A percentile compares a stretch with the other conserved stretches of the same genome.
phyloP scores from a whole-genome alignment of 2,888 invertebrate species.

The Nezara viridula region DNA sequence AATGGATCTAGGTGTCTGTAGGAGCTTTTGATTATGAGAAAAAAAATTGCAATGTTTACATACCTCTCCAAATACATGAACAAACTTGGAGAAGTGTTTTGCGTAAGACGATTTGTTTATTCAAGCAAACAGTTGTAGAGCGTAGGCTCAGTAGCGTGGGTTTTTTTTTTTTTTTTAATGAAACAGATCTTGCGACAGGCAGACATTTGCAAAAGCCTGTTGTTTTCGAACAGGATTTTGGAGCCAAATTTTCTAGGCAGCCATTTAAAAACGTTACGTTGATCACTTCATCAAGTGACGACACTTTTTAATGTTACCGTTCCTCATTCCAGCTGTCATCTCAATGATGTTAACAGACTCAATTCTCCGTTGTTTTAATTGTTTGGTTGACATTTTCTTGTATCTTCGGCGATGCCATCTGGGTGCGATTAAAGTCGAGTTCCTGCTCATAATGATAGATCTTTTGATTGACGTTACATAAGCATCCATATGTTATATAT shows the following conservation, averaged over 20 bases:
- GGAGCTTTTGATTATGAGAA: background rate
- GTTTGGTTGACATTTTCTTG: background rate
- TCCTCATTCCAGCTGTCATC: background rate
- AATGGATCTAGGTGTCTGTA: background rate
- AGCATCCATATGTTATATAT: too few relatives aligned
- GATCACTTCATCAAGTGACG: background rate
- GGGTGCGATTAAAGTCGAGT: too few relatives aligned
- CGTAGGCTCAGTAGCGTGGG: background rate
- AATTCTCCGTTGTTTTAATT: background rate
- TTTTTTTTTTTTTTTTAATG: too few relatives aligned
- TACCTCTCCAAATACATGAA: background rate
- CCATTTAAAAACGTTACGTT: background rate
- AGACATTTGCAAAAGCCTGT: background rate
- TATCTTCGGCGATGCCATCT: too few relatives aligned
- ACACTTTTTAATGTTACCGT: background rate
- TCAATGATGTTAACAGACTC: too few relatives aligned
- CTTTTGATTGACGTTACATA: too few relatives aligned
- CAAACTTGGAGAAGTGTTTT: background rate
- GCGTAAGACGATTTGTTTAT: background rate
- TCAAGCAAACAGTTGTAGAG: background rate
- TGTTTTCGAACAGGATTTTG: background rate
- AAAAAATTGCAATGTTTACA: background rate
- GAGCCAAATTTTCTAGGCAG: background rate
- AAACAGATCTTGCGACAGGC: background rate
- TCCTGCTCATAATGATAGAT: too few relatives aligned